Evolutionary conservation across 1,140 invertebrate species (phyloP).

Genomic region (Melanaphis sacchari): DNA sequence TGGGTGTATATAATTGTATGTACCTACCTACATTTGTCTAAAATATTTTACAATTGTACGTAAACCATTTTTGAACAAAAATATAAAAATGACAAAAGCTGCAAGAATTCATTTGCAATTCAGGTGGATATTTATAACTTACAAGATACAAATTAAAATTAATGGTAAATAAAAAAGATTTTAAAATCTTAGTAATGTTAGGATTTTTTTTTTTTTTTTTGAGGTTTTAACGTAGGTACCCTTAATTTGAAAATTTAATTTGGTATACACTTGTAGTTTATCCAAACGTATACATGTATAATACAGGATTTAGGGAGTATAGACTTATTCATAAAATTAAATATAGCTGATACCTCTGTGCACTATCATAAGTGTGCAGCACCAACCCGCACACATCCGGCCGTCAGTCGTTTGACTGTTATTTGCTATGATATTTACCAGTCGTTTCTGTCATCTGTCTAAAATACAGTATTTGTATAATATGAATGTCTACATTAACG

Average conservation of each 20-base stretch:
- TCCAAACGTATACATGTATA: neutral
- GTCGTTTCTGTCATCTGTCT: neutral
- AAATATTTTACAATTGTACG: neutral
- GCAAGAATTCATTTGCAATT: neutral
- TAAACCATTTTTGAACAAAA: neutral
- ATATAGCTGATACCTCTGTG: neutral
- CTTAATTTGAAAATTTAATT: neutral
- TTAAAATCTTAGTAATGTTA: neutral
- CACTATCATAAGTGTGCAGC: neutral
- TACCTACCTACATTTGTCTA: neutral
- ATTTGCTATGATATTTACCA: neutral
- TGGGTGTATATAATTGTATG: neutral
- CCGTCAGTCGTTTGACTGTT: neutral
- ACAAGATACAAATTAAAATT: neutral
- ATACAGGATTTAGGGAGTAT: neutral
- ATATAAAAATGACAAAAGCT: too few relatives aligned
- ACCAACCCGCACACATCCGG: neutral
- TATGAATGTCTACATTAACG: neutral
- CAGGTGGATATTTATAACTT: neutral
- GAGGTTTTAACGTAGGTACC: neutral
- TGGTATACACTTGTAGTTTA: neutral
- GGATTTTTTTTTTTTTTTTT: too few relatives aligned
- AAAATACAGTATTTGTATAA: neutral
- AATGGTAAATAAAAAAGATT: neutral
- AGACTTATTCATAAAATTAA: neutral